Percentiles rank a stretch among this genome's conserved stretches.
Evolutionary conservation across 2,113 vertebrate genomes (phyloP).

Genomic region (Trachemys scripta): DNA sequence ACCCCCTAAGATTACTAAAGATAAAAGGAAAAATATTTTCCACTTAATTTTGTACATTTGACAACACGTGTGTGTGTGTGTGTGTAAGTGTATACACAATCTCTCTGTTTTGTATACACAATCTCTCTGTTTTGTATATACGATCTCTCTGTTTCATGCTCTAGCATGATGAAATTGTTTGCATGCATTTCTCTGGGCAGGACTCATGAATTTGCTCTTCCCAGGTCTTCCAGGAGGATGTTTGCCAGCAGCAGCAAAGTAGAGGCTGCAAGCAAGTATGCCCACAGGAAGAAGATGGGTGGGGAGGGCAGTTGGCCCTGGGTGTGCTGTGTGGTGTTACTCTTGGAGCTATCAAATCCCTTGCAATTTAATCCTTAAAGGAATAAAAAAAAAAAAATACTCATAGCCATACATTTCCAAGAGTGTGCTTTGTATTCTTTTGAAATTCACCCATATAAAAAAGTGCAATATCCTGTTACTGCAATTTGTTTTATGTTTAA

Average conservation of each 20-base stretch:
- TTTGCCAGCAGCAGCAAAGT: background rate
- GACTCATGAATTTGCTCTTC: background rate
- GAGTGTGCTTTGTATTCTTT: background rate
- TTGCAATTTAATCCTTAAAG: background rate
- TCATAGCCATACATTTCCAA: background rate
- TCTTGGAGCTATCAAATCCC: accelerated
- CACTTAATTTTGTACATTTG: background rate
- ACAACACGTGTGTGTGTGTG: too few relatives aligned
- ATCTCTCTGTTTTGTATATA: background rate
- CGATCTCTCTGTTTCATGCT: background rate
- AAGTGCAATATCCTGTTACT: background rate
- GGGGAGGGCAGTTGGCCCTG: background rate
- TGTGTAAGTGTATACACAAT: background rate
- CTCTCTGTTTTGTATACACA: background rate
- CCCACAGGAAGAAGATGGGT: background rate
- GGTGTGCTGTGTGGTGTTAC: background rate
- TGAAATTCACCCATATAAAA: background rate
- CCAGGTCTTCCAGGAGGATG: background rate
- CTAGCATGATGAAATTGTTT: background rate
- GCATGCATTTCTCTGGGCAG: background rate
- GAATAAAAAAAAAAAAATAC: background rate
- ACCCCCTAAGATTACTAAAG: background rate
- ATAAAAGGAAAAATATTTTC: background rate
- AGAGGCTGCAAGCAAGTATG: background rate
- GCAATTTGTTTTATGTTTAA: background rate